Conservation (phyloP, 1,140 invertebrate species). For the Drosophila serrata region DNA sequence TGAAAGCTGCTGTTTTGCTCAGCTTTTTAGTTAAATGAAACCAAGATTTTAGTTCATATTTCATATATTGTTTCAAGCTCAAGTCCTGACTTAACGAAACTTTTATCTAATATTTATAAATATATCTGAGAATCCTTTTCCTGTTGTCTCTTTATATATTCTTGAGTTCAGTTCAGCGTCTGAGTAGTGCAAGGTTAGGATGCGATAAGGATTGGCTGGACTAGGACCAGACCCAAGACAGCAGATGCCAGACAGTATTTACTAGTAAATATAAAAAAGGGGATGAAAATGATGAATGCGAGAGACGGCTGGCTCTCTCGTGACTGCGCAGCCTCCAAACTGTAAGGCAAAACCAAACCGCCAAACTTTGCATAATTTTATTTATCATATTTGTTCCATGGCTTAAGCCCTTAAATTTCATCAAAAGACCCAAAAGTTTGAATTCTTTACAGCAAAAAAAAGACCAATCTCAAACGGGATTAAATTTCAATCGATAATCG, state of each 20-base stretch:
- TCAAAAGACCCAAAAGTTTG: background rate
- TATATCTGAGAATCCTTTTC: background rate
- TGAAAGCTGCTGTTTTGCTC: background rate
- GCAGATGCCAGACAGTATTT: conserved; percentile 27
- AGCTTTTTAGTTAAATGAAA: background rate
- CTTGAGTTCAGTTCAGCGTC: background rate
- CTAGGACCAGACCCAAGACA: conserved; percentile 23
- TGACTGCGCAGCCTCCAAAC: conserved; percentile 37
- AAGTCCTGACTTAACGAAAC: background rate
- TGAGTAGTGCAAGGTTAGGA: conserved; percentile 21
- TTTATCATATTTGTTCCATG: conserved; percentile 8
- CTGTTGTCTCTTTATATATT: background rate
- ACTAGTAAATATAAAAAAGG: conserved; percentile 38
- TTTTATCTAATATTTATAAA: too few species aligned
- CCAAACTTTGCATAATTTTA: conserved; percentile 30
- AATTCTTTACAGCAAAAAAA: too few species aligned
- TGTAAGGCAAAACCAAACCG: conserved; percentile 13
- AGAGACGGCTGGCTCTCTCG: conserved; percentile 20
- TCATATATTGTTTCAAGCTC: background rate
- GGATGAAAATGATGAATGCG: conserved; percentile 34
- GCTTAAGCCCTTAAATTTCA: conserved; percentile 2
- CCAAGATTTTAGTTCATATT: background rate
- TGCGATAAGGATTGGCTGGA: conserved; percentile 6
- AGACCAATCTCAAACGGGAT: background rate
- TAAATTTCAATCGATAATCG: background rate